Evolutionary conservation across 2,888 invertebrate genomes (phyloP), one percentile per base, ranked within the genome.

Genomic region (Drosophila setosimentum): DNA sequence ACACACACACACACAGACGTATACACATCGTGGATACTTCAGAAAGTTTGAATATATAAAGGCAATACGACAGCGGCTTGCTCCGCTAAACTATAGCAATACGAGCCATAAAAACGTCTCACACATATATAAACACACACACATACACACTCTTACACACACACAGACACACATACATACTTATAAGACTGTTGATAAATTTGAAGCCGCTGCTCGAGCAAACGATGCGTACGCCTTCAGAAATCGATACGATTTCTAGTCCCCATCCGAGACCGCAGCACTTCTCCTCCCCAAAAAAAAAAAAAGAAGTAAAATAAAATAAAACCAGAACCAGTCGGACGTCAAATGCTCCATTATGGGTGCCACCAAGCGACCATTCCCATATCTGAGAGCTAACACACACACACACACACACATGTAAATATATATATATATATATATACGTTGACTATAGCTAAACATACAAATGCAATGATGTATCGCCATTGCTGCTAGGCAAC

Each of bases 211-310:
- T 78, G 69, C 73, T 80, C 51, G 73, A 70, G 48, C 70, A 78
- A 76, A 58, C 79, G 73, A 77, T 78, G 87, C 81, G 73, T 81
- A 85, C 81, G 84, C 86, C 83, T 88, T 83, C 72, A 78, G 76
- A 85, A 89, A 87, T 87, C 82, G 68, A 85, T 85, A 89, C 71
- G 72, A 66, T 83, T 83, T 78, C 75, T 68, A 80, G 68, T 80
- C 68, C 67, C 76, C 81, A 66, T 82, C 60, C 24, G 78, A 87
- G 77, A 61, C 72, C 80, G 78, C 54, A 33, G 29, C 16, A 29
- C 21, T 4, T 40, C 57, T 27, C 18, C 40, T 13, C 21, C 13
- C 35, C 18, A 27, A 24, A 13, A n/a, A 35, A 54, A 54, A 11
- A 11, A n/a, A 24, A 10, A n/a, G n/a, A 3, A n/a, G 16, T 1